Percentiles rank a stretch among this genome's conserved stretches.
Conservation (phyloP, 2,113 vertebrate species). For the Psittacula cyanocephala region DNA sequence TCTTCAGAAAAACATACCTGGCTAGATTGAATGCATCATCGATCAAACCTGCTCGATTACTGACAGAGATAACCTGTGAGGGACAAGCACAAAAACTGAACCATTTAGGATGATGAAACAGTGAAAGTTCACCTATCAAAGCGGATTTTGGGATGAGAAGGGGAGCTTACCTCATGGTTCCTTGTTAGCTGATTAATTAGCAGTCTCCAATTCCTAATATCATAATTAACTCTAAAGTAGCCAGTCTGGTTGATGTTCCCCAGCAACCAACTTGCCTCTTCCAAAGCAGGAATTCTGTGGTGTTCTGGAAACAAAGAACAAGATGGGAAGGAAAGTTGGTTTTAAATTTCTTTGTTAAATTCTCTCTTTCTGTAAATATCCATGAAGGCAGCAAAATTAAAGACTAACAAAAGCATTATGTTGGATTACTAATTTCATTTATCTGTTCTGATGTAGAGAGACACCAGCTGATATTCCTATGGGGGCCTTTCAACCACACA, state of each 20-base stretch:
- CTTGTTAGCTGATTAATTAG: conserved; percentile 90
- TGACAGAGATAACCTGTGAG: conserved; percentile 90
- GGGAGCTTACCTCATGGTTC: conserved; percentile 83
- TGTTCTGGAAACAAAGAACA: conserved; percentile 78
- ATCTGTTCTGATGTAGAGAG: neutral
- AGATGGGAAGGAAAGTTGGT: neutral
- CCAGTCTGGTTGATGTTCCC: conserved; percentile 98
- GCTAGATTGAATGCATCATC: conserved; percentile 97
- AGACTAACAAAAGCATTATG: neutral
- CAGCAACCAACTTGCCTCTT: conserved; percentile 87
- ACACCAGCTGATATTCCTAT: neutral
- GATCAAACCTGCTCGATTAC: conserved; percentile 93
- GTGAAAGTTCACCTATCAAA: conserved; percentile 26
- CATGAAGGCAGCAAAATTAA: neutral
- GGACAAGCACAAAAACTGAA: conserved; percentile 51
- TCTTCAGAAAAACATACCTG: conserved; percentile 82
- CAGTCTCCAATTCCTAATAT: conserved; percentile 94
- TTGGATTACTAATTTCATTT: neutral
- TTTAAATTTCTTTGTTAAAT: neutral
- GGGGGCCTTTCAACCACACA: neutral
- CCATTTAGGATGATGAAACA: conserved; percentile 58
- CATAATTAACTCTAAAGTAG: conserved; percentile 98
- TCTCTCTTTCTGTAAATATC: neutral
- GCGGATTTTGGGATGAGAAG: conserved; percentile 17
- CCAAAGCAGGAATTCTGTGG: conserved; percentile 83